A percentile compares a stretch with the other conserved stretches of the same genome.
These are phyloP conservation scores for Pantherophis vulpinus DNA, from an alignment of 2,797 vertebrate species.

Conservation along the genomic window DNA sequence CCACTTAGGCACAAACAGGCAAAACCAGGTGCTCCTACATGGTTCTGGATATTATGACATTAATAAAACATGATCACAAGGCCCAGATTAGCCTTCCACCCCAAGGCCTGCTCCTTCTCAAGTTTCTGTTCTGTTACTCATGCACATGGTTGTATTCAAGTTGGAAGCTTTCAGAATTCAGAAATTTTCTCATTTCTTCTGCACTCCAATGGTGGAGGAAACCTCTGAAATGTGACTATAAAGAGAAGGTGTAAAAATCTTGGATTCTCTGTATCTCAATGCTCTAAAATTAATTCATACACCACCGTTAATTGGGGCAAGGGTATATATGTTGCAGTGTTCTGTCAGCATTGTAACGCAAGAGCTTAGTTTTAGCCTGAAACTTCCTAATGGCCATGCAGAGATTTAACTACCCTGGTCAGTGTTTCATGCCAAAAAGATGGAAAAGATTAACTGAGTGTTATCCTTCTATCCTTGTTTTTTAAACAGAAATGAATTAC, in stretches of 20 bases:
- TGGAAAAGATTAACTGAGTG: background rate
- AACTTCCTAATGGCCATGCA: background rate
- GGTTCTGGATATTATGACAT: background rate
- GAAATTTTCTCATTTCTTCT: background rate
- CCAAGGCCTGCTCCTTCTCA: background rate
- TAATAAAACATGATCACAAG: background rate
- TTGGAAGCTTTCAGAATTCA: background rate
- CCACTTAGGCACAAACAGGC: background rate
- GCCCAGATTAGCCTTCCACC: background rate
- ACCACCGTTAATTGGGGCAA: background rate
- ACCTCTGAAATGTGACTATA: background rate
- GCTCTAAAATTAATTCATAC: background rate
- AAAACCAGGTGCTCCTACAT: background rate
- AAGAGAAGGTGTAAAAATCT: background rate
- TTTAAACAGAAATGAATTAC: background rate
- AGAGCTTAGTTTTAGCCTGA: background rate
- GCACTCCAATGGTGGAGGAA: background rate
- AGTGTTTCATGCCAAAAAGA: background rate
- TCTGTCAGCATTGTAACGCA: background rate
- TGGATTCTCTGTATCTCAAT: background rate
- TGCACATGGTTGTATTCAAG: background rate
- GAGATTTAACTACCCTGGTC: background rate
- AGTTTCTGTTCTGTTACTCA: background rate
- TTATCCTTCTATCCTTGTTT: background rate
- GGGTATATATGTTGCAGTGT: background rate